These are phyloP conservation scores for Agrochola circellaris DNA, from an alignment of 2,888 invertebrate species.

Conservation along the genomic window DNA sequence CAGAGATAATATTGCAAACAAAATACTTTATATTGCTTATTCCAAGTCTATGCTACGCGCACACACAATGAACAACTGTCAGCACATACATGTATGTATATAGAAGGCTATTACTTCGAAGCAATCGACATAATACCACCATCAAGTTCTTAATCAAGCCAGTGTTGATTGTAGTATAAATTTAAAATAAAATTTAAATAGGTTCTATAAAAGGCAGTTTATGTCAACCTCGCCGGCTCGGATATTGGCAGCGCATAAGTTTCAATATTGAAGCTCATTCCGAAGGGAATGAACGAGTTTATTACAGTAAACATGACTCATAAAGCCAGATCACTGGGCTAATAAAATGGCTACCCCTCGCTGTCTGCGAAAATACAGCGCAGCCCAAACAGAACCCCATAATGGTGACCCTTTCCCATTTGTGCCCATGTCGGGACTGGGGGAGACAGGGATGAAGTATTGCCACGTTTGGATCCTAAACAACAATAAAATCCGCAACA, in stretches of 20 bases:
- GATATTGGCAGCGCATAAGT: constrained; percentile 75
- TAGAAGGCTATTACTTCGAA: constrained; percentile 25
- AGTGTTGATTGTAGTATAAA: constrained; percentile 41
- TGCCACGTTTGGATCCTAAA: constrained; percentile 73
- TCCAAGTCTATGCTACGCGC: not conserved
- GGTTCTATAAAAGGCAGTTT: constrained; percentile 63
- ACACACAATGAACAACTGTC: not conserved
- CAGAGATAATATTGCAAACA: constrained; percentile 13
- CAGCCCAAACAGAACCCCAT: constrained; percentile 75
- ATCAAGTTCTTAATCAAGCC: constrained; percentile 49
- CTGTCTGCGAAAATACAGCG: constrained; percentile 77
- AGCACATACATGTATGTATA: not conserved
- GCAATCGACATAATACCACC: constrained; percentile 27
- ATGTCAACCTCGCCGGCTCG: constrained; percentile 62
- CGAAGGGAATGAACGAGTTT: constrained; percentile 75
- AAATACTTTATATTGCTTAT: constrained; percentile 19
- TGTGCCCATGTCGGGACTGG: constrained; percentile 46
- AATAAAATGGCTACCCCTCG: constrained; percentile 80
- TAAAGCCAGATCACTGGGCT: constrained; percentile 83
- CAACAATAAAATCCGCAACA: constrained; percentile 79
- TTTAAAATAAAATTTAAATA: constrained; percentile 69
- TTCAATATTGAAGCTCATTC: constrained; percentile 76
- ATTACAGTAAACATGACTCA: constrained; percentile 82
- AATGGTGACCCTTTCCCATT: constrained; percentile 75
- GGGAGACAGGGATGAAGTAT: constrained; percentile 68